Base-by-base conservation (phyloP, 2,113 vertebrate species). In the Lonchura striata region DNA sequence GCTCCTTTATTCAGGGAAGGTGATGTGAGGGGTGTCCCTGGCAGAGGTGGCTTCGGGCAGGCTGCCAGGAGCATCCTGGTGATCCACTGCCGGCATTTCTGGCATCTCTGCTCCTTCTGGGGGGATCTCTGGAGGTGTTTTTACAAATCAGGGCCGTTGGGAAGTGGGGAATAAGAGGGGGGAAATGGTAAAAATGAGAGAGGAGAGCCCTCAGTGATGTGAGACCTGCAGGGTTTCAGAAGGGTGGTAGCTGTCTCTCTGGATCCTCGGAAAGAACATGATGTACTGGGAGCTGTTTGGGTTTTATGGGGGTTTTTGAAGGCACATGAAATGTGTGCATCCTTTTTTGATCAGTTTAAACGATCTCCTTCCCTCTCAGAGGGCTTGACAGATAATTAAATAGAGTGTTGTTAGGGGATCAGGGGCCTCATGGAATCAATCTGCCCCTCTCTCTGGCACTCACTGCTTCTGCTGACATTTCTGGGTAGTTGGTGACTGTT, bases 301-400 rank as follows among this genome's bases (percentile, higher is more conserved):
- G 15, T 2, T 54, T 65, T 37, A 14, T 3, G 12, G 8, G 7
- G 2, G 2, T 39, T 41, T 83, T 23, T 8, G 17, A 84, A 86
- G 71, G 68, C 49, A 33, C 21, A 0, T 1, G 8, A 42, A 42
- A 49, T 20, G 6, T 39, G 39, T 4, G 13, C 41, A 84, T 79
- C 28, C 24, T 93, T 79, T 80, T 59, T 33, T 37, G 15, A 42
- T 35, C 78, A 24, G 44, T 90, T 84, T 60, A 96, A 95, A 92
- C 27, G 9, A 86, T 90, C 86, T 91, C 46, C 84, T 96, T 96
- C 50, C 42, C 90, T 95, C 93, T 84, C 52, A 50, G 72, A 79
- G 64, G 61, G 60, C 84, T 82, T 39, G 71, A 74, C 86, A 87
- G 94, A 79, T 95, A 96, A 97, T 94, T 97, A 91, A 97, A 88